phyloP scores from a whole-genome alignment of 2,797 vertebrate species.

The Thripadectes ignobilis region DNA sequence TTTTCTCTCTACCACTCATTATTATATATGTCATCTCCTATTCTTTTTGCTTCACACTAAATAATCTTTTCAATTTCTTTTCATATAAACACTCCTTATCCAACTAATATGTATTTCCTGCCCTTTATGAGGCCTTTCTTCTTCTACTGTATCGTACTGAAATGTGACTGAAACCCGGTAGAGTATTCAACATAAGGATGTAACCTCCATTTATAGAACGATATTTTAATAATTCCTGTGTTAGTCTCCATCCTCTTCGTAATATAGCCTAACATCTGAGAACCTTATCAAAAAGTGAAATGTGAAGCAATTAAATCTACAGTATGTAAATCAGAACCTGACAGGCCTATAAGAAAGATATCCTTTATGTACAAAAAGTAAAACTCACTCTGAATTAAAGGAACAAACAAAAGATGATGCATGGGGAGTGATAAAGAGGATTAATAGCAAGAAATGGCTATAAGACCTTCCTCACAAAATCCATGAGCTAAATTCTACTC shows the following conservation, averaged over 20 bases:
- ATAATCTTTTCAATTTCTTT: conserved; percentile 64
- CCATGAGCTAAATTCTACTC: conserved; percentile 60
- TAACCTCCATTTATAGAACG: conserved; percentile 61
- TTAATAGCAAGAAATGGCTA: conserved; percentile 62
- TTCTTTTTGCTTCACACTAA: conserved; percentile 56
- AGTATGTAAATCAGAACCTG: conserved; percentile 53
- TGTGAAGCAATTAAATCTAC: conserved; percentile 68
- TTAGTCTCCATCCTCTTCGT: conserved; percentile 48
- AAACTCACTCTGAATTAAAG: conserved; percentile 51
- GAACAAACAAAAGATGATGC: conserved; percentile 64
- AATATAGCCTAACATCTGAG: conserved; percentile 58
- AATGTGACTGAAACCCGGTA: conserved; percentile 19
- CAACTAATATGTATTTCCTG: conserved; percentile 55
- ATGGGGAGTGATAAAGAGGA: conserved; percentile 53
- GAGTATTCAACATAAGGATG: conserved; percentile 31
- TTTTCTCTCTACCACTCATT: conserved; percentile 41
- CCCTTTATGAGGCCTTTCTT: conserved; percentile 54
- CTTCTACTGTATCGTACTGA: conserved; percentile 19
- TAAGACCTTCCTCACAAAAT: conserved; percentile 58
- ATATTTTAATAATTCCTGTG: conserved; percentile 59
- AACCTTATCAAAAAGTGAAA: conserved; percentile 66
- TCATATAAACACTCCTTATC: conserved; percentile 18
- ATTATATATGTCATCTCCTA: conserved; percentile 51
- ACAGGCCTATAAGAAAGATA: conserved; percentile 42
- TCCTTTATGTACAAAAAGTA: conserved; percentile 53